Conservation (phyloP, 2,113 vertebrate genomes). For the Brachypodius melanocephalos region DNA sequence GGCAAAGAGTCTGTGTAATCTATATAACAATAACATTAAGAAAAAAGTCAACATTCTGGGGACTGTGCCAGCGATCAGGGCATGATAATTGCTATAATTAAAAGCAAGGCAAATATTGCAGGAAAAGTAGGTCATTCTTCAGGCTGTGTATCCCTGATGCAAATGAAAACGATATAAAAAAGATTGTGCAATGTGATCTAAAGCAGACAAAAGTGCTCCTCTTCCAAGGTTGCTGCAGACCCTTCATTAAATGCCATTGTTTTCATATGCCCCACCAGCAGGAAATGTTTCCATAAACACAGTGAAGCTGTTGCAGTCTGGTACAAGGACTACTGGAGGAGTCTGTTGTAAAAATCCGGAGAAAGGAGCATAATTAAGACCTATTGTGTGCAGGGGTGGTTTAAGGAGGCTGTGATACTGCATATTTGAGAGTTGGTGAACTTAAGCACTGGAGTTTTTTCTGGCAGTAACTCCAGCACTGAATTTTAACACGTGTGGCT, state of each 20-base stretch:
- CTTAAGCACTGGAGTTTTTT: neutral
- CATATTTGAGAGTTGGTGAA: neutral
- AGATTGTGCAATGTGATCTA: neutral
- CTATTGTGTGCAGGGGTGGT: neutral
- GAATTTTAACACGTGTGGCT: neutral
- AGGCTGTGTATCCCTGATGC: conserved; percentile 38
- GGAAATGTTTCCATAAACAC: neutral
- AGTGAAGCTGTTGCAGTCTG: neutral
- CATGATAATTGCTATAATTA: conserved; percentile 75
- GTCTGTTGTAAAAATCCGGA: neutral
- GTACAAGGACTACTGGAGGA: neutral
- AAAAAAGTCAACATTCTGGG: conserved; percentile 52
- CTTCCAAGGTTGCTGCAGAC: neutral
- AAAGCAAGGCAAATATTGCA: conserved; percentile 69
- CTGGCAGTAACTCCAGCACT: neutral
- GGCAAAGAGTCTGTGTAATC: conserved; percentile 56
- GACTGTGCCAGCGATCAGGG: conserved; percentile 54
- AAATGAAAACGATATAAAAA: conserved; percentile 14
- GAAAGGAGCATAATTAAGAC: neutral
- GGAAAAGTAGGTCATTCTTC: conserved; percentile 71
- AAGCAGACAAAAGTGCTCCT: neutral
- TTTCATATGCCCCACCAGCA: neutral
- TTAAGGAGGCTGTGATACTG: neutral
- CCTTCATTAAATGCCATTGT: neutral
- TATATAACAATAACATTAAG: conserved; percentile 64